phyloP scores from a whole-genome alignment of 2,113 vertebrate species.

The Phrynosoma platyrhinos region DNA sequence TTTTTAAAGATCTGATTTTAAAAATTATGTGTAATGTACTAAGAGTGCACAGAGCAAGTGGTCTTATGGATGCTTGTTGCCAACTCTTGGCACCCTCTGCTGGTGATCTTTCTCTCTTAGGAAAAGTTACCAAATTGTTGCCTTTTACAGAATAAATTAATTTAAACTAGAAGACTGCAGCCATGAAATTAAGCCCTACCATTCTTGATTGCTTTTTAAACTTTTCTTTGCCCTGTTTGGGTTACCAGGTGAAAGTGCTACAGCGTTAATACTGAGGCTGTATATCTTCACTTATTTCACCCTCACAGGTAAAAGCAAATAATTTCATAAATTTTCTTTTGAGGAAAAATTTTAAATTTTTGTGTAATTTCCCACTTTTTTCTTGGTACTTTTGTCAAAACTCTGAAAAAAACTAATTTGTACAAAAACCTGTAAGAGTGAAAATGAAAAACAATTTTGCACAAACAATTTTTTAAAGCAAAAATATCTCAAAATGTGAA shows the following conservation, averaged over 20 bases:
- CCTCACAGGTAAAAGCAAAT: too few species aligned
- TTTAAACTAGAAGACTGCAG: not conserved
- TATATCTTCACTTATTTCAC: too few species aligned
- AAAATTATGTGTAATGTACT: not conserved
- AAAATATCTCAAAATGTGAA: too few species aligned
- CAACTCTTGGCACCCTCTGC: slow-evolving; percentile 54
- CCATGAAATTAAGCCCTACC: not conserved
- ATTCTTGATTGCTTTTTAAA: too few species aligned
- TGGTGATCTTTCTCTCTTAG: slow-evolving; percentile 52
- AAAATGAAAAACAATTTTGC: too few species aligned
- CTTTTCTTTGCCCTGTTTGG: not conserved
- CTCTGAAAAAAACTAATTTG: too few species aligned
- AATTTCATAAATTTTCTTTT: too few species aligned
- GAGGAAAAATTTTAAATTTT: too few species aligned
- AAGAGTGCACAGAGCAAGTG: not conserved
- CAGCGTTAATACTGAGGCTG: not conserved
- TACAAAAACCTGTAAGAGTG: too few species aligned
- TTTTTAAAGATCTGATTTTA: not conserved
- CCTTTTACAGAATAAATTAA: not conserved
- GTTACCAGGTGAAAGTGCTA: not conserved
- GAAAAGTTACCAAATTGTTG: slow-evolving; percentile 28
- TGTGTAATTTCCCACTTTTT: too few species aligned
- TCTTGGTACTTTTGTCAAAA: too few species aligned
- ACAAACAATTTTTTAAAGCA: too few species aligned
- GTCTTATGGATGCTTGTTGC: slow-evolving; percentile 40